Conservation (phyloP, 1,140 invertebrate species). For the Euura lappo region DNA sequence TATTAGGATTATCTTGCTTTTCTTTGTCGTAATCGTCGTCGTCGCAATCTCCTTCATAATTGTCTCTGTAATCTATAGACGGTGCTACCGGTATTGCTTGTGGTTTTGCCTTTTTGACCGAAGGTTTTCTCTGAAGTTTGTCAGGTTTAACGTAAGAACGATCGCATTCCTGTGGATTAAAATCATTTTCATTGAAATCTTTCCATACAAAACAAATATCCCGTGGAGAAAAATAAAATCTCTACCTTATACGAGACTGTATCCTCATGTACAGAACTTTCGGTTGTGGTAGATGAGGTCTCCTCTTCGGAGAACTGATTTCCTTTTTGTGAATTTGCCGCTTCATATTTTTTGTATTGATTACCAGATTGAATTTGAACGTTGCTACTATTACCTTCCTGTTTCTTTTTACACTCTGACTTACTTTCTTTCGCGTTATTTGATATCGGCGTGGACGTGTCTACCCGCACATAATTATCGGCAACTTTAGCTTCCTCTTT, state of each 20-base stretch:
- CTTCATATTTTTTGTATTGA: constrained; percentile 52
- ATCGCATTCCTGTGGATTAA: constrained; percentile 38
- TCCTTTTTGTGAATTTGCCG: constrained; percentile 46
- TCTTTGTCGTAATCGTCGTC: constrained; percentile 59
- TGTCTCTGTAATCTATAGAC: constrained; percentile 54
- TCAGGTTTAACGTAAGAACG: constrained; percentile 50
- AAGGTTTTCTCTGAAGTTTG: constrained; percentile 50
- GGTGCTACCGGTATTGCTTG: constrained; percentile 35
- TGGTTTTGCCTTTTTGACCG: constrained; percentile 49
- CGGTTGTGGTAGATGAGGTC: constrained; percentile 76
- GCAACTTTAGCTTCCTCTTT: constrained; percentile 44
- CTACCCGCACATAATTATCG: constrained; percentile 36
- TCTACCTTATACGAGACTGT: constrained; percentile 35
- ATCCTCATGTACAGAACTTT: constrained; percentile 69
- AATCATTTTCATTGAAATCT: constrained; percentile 20
- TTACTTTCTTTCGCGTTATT: constrained; percentile 36
- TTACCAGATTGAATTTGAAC: constrained; percentile 28
- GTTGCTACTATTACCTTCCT: constrained; percentile 31
- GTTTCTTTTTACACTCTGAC: constrained; percentile 44
- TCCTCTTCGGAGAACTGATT: constrained; percentile 67
- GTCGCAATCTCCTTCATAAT: constrained; percentile 59
- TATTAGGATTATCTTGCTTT: constrained; percentile 48
- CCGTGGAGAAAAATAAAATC: neutral
- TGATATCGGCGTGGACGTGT: constrained; percentile 20
- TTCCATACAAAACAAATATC: neutral